phyloP scores from a whole-genome alignment of 2,888 invertebrate genomes.

The Glyphotaelius pellucidus region DNA sequence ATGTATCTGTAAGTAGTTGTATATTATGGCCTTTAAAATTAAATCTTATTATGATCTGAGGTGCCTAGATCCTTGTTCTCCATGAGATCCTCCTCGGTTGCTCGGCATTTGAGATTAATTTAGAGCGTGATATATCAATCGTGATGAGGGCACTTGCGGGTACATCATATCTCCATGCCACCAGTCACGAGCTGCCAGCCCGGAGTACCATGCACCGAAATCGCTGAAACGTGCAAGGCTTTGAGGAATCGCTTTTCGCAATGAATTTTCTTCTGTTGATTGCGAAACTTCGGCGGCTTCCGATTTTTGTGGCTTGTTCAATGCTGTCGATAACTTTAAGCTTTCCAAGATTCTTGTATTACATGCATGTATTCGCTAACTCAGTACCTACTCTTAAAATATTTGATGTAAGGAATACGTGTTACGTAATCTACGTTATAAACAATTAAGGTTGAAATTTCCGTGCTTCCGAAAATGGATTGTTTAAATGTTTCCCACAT shows the following conservation, averaged over 20 bases:
- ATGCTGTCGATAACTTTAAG: neutral
- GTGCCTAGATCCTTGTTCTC: neutral
- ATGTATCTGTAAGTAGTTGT: neutral
- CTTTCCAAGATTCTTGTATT: neutral
- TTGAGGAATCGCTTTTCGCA: neutral
- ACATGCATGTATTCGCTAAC: neutral
- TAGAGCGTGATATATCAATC: constrained; percentile 45
- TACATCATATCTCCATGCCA: constrained; percentile 8
- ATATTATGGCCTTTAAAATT: neutral
- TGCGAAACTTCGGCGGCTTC: constrained; percentile 3
- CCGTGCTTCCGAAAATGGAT: no score
- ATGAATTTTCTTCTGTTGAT: neutral
- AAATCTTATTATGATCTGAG: neutral
- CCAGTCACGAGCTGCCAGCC: constrained; percentile 16
- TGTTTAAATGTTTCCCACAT: neutral
- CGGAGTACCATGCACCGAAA: constrained; percentile 25
- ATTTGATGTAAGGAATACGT: neutral
- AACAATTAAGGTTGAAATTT: neutral
- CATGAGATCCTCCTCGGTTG: neutral
- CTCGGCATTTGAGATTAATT: constrained; percentile 20
- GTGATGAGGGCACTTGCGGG: constrained; percentile 22
- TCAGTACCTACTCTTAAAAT: neutral
- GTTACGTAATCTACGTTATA: no score
- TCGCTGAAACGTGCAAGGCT: neutral
- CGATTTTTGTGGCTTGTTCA: neutral